Base-by-base conservation (phyloP, 2,888 invertebrate genomes). In the Gortyna flavago region DNA sequence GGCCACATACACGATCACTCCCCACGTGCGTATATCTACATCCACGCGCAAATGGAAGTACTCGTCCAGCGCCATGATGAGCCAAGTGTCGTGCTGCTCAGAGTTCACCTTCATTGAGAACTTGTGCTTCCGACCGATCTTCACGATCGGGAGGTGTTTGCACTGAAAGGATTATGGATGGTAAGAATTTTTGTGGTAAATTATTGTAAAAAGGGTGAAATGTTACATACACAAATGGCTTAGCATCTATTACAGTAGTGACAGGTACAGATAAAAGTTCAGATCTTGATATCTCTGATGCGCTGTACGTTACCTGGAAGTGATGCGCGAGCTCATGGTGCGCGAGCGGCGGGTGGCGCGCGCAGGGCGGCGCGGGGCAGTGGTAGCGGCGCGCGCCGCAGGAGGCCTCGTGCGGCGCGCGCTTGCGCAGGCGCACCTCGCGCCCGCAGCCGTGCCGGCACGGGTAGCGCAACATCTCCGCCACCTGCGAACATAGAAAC, bases 371-470 rank as follows among this genome's bases (percentile, higher is more conserved):
- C 89, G 95, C 94, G 89, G 96, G 95, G 91, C 97, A 97, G 83
- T 90, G 91, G 94, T 97, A 96, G 85, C 94, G 93, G 79, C 97
- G 95, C 91, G 94, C 92, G 66, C 87, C 85, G 91, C 97, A 97
- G 87, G 92, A 94, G 48, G 95, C 93, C 93, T 97, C 97, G 93
- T 97, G 97, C 87, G 93, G 90, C 51, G 85, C 90, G 89, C 97
- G 97, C 61, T 94, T 88, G 18, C 94, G 93, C 89, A 96, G 93
- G 1, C 94, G 94, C 92, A 95, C 93, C 87, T 93, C 94, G 83
- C 94, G 94, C 35, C 94, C 94, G 92, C 97, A 97, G 35, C 96
- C 97, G 93, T 97, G 96, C 66, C 96, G 95, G 91, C 97, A 97
- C 81, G 97, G 97, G 92, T 97, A 97, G 75, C 95, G 95, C 85